Evolutionary conservation across 2,888 invertebrate genomes (phyloP).

Genomic region (Dryadula phaetusa): DNA sequence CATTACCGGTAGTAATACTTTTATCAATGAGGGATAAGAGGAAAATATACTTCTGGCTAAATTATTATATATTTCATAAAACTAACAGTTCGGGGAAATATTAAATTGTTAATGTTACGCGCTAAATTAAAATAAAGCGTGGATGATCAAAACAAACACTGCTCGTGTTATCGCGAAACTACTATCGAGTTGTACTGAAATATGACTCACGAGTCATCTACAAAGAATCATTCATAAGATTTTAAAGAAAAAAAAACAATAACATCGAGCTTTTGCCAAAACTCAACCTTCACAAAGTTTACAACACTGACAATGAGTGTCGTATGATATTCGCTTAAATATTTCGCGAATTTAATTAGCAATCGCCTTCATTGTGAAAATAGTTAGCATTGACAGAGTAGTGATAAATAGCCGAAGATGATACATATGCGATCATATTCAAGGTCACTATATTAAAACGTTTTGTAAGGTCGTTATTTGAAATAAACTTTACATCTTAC

Average conservation of each 20-base stretch:
- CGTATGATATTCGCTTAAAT: slow-evolving; percentile 35
- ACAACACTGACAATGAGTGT: slow-evolving; percentile 42
- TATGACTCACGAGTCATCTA: slow-evolving; percentile 44
- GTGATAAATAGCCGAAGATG: slow-evolving; percentile 38
- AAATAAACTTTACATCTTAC: slow-evolving; percentile 6
- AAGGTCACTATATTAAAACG: slow-evolving; percentile 35
- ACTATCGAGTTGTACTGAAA: slow-evolving; percentile 38
- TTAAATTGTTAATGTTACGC: slow-evolving; percentile 30
- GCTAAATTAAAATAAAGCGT: slow-evolving; percentile 22
- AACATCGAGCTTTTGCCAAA: slow-evolving; percentile 23
- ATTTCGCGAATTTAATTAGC: slow-evolving; percentile 41
- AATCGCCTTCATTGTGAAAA: slow-evolving; percentile 46
- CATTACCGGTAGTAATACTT: slow-evolving; percentile 23
- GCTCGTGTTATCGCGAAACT: slow-evolving; percentile 25
- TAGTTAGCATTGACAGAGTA: slow-evolving; percentile 47
- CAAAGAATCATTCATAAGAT: slow-evolving; percentile 45
- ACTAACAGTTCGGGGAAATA: slow-evolving; percentile 33
- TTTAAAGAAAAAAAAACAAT: slow-evolving; percentile 12
- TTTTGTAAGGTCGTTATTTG: slow-evolving; percentile 32
- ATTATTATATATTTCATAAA: slow-evolving; percentile 32
- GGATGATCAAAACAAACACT: slow-evolving; percentile 30
- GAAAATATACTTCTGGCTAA: slow-evolving; percentile 28
- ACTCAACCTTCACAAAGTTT: slow-evolving; percentile 44
- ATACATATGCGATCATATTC: slow-evolving; percentile 40
- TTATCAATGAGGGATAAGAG: slow-evolving; percentile 16